Evolutionary conservation across 2,113 vertebrate species (phyloP).

Genomic region (Naja naja): DNA sequence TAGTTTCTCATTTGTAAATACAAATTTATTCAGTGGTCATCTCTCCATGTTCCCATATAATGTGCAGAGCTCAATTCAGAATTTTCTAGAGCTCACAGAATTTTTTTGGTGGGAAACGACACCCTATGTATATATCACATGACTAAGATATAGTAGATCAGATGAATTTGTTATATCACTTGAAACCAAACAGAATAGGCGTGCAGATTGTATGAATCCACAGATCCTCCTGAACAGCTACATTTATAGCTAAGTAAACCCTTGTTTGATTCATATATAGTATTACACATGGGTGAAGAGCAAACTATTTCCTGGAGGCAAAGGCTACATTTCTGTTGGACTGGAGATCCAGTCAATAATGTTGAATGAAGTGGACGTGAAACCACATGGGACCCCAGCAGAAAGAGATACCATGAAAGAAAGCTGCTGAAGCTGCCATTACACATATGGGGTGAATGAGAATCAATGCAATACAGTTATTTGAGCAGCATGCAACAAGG

Average conservation of each 20-base stretch:
- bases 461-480: neutral
- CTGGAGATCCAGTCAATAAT: neutral
- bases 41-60: neutral
- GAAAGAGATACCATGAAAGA: neutral
- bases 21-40: neutral
- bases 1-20: neutral
- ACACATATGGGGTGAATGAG: neutral
- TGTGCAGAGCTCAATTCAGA: neutral
- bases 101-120: neutral
- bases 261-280: neutral
- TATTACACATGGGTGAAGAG: neutral
- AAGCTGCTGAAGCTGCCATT: neutral
- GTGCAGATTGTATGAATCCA: neutral
- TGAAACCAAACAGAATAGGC: neutral
- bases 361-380: neutral
- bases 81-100: neutral
- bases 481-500: neutral
- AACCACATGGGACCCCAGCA: neutral
- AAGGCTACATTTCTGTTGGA: neutral
- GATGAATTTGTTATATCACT: neutral
- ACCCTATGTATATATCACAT: neutral
- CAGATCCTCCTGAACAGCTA: neutral
- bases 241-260: neutral
- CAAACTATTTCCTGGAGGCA: neutral
- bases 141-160: neutral